Evolutionary conservation across 1,140 invertebrate genomes (phyloP), one percentile per base, ranked within the genome.

Genomic region (Diorhabda carinulata): DNA sequence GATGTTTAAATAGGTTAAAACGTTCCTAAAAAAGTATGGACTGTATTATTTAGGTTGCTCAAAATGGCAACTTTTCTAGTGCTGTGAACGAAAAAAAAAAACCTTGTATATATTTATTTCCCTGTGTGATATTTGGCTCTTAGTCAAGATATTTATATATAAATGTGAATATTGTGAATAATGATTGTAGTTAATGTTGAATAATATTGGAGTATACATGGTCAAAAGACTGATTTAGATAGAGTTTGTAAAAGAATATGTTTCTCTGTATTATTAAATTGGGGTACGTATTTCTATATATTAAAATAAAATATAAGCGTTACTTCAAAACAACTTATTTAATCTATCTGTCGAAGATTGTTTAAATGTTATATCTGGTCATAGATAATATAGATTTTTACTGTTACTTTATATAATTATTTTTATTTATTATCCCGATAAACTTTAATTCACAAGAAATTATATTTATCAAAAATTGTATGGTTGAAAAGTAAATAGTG

Each of bases 1-100:
- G 93, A 96, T 81, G 94, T 96, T 78, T 96, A 87, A 87, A 58
- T 2, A 2, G 2, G 40, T 8, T 2, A n/a, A 61, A 25, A 42
- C 45, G 57, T 52, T 52, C 47, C 43, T 45, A 61, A 25, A 25
- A 25, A 25, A 56, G 9, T 45, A 43, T 9, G 52, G 47, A 64
- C 61, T 63, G 65, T 52, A 52, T 52, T 52, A 52, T 64, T 58
- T 8, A 52, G 43, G 66, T 60, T 60, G 58, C 58, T 60, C 57
- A 67, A 67, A 4, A 3, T 41, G 25, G 57, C 65, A n/a, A 59
- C 65, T 60, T 2, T 25, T 10, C 71, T 43, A 64, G 73, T 74
- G 73, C 73, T 75, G 74, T 75, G 70, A 73, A 52, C 47, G 47
- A n/a, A 52, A 52, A 25, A 25, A 25, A 25, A 25, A 25, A 67